Conservation (phyloP, 23 tunicate species). For the Styela plicata region DNA sequence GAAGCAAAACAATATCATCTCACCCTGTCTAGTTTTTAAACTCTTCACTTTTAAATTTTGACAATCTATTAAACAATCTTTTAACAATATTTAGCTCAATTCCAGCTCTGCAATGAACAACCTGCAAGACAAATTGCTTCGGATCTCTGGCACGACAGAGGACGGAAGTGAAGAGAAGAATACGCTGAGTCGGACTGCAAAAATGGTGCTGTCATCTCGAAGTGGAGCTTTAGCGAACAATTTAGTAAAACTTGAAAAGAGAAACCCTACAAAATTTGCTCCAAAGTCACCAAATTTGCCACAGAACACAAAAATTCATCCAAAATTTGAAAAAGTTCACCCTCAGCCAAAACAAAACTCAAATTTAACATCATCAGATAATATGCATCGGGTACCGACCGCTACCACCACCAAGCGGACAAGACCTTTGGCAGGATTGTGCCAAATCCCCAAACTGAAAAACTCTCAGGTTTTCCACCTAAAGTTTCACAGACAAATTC, state of each 20-base stretch:
- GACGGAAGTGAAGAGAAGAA: constrained; percentile 12
- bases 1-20: neutral
- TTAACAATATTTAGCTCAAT: neutral
- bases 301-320: too few species aligned
- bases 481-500: too few species aligned
- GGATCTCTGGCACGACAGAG: constrained; percentile 9
- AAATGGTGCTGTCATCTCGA: constrained; percentile 48
- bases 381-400: neutral
- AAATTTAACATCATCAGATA: neutral
- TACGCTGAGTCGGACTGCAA: constrained; percentile 32
- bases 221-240: neutral
- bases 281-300: neutral
- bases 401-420: neutral
- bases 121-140: constrained; percentile 10
- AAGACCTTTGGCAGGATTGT: neutral
- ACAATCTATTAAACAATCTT: too few species aligned
- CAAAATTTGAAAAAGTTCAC: neutral
- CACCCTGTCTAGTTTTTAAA: too few species aligned
- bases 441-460: neutral
- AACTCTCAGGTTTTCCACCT: too few species aligned
- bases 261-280: neutral
- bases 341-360: neutral
- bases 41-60: too few species aligned
- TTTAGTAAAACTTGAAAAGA: neutral
- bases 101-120: constrained; percentile 3